phyloP scores from a whole-genome alignment of 2,888 invertebrate genomes.

The Priocnemis perturbator region DNA sequence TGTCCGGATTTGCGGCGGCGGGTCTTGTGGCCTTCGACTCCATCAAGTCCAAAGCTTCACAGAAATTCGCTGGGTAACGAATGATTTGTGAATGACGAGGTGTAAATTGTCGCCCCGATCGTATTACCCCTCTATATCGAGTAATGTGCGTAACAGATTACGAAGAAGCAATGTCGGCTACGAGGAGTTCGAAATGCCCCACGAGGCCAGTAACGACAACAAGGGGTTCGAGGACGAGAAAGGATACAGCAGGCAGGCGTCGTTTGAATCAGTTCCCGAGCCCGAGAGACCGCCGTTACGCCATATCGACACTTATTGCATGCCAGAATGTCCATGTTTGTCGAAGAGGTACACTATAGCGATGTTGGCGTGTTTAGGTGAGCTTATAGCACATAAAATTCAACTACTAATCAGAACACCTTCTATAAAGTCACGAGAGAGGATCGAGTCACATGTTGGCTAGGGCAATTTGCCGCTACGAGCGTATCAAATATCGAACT shows the following conservation, averaged over 20 bases:
- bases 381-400: conserved; percentile 31
- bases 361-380: conserved; percentile 87
- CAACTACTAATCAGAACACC: too few species aligned
- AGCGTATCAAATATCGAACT: too few species aligned
- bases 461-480: too few species aligned
- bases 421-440: too few species aligned
- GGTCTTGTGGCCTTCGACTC: conserved; percentile 71
- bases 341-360: conserved; percentile 92
- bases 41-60: conserved; percentile 69
- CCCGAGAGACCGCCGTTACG: conserved; percentile 90
- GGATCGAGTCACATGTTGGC: too few species aligned
- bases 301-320: conserved; percentile 90
- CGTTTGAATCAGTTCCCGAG: conserved; percentile 85
- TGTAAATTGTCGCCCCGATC: neutral
- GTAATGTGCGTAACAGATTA: conserved; percentile 30
- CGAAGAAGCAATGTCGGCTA: conserved; percentile 68
- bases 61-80: conserved; percentile 69
- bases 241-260: conserved; percentile 64
- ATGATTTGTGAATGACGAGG: neutral
- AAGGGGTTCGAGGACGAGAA: conserved; percentile 72
- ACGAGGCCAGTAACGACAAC: conserved; percentile 72
- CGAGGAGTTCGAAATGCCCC: conserved; percentile 76
- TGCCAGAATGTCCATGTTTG: conserved; percentile 91
- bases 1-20: conserved; percentile 74
- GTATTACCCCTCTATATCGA: neutral